Conservation (phyloP, 2,888 invertebrate species). For the Trissolcus brochymenae region DNA sequence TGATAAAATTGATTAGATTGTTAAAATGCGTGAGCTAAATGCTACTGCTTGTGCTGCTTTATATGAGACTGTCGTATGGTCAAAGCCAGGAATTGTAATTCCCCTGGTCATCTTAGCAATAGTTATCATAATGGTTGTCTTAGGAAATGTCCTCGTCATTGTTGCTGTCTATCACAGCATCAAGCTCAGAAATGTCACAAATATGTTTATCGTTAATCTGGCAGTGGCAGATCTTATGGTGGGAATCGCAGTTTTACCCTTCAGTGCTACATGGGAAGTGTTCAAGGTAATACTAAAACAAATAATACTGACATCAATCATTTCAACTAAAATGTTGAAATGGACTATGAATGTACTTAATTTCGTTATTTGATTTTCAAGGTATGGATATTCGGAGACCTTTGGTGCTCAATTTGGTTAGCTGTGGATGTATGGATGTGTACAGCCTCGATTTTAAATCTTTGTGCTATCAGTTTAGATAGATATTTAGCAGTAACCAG, state of each 20-base stretch:
- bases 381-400: constrained; percentile 97
- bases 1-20: constrained; percentile 69
- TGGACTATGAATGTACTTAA: too few species aligned
- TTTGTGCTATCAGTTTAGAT: constrained; percentile 96
- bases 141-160: constrained; percentile 94
- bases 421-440: constrained; percentile 99
- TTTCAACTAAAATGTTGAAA: too few species aligned
- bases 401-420: constrained; percentile 98
- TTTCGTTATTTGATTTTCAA: constrained; percentile 70
- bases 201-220: constrained; percentile 96
- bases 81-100: constrained; percentile 85
- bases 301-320: too few species aligned
- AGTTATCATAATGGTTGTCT: constrained; percentile 92
- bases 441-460: constrained; percentile 96
- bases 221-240: constrained; percentile 97
- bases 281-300: constrained; percentile 81
- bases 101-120: constrained; percentile 88
- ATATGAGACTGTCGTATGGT: constrained; percentile 88
- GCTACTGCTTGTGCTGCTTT: constrained; percentile 88
- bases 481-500: constrained; percentile 97
- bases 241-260: constrained; percentile 96
- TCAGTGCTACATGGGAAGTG: constrained; percentile 96
- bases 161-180: constrained; percentile 93
- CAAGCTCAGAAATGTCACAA: constrained; percentile 95
- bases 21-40: constrained; percentile 86